Conservation (phyloP, 2,797 vertebrate species). For the Oophaga sylvatica region DNA sequence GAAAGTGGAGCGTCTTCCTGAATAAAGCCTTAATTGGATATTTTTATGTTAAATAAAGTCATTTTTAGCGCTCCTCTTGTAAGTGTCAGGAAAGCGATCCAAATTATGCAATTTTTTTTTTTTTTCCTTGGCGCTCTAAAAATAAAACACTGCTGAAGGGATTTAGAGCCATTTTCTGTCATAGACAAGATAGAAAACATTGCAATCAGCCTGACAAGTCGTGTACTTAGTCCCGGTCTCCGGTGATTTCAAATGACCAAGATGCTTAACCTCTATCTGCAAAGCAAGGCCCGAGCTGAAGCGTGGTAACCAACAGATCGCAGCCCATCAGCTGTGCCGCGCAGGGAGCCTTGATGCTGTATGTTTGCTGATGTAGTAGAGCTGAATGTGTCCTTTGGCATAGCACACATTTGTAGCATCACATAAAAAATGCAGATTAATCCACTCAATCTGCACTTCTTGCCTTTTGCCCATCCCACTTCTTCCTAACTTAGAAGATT, state of each 20-base stretch:
- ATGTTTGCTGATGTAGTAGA: not conserved
- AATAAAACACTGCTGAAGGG: conserved; percentile 59
- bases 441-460: no score
- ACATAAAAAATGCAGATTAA: no score
- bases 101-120: conserved; percentile 53
- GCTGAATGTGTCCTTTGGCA: not conserved
- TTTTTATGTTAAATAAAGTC: conserved; percentile 63
- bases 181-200: conserved; percentile 61
- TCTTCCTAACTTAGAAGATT: no score
- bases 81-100: conserved; percentile 60
- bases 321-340: not conserved
- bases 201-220: conserved; percentile 58
- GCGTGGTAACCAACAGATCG: not conserved
- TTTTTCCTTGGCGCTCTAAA: conserved; percentile 49
- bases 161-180: conserved; percentile 57
- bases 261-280: conserved; percentile 56
- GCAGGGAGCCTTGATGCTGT: not conserved
- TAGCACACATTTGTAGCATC: not conserved
- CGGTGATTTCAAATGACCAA: conserved; percentile 55
- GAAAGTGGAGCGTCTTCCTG: conserved; percentile 49
- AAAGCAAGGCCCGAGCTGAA: conserved; percentile 10
- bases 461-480: no score
- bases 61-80: conserved; percentile 57
- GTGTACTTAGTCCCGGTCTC: conserved; percentile 49
- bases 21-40: conserved; percentile 62